Evolutionary conservation across 1,140 invertebrate genomes (phyloP), one percentile per base, ranked within the genome.

Genomic region (Papilio helenus): DNA sequence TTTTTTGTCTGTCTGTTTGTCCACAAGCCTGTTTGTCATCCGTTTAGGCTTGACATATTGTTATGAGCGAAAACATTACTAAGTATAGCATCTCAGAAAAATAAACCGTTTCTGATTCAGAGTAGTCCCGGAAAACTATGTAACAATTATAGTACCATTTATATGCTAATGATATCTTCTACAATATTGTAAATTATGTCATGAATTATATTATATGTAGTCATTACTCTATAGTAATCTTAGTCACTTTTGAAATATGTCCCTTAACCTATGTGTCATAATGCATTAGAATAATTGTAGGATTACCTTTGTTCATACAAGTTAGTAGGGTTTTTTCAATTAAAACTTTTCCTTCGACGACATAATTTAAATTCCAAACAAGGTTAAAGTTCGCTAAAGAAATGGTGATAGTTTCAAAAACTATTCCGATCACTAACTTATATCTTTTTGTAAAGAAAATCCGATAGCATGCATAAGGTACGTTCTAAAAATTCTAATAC

Each of bases 91-190:
- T n/a, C 23, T 65, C 26, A 68, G n/a, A 68, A 68, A 61, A 68
- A 68, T 34, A n/a, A 68, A 26, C 26, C 61, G 61, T 68, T 68
- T 68, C 16, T 68, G 61, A 68, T 29, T 68, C 61, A 68, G 1
- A 23, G 20, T 34, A 16, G 29, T 68, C 61, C 61, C 61, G 61
- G 61, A 68, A 68, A 29, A 68, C 61, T 16, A 68, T 29, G 16
- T 26, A 29, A 68, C 23, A 16, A 68, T 29, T 68, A 34, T 29
- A 68, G 58, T 18, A 34, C 61, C 26, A 68, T 68, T 68, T 68
- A 68, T 29, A 68, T 68, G 61, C 26, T 68, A 68, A 68, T 68
- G 3, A 1, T 7, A 68, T 55, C 5, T 9, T 29, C 2, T 29
- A 68, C 12, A 68, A 68, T 68, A 5, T 3, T 16, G 14, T 1